phyloP scores from a whole-genome alignment of 2,888 invertebrate species.

The Polietes domitor region DNA sequence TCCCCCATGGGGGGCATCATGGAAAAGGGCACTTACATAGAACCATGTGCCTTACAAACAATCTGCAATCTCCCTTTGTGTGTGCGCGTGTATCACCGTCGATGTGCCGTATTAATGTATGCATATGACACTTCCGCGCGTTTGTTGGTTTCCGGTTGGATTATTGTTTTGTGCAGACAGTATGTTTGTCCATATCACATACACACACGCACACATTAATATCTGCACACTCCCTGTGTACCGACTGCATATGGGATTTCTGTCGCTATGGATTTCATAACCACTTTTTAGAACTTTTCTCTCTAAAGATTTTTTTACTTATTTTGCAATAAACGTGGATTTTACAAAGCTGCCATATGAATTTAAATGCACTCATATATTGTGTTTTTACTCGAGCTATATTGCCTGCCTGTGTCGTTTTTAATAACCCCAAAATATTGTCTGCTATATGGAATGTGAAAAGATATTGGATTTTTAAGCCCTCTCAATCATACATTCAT shows the following conservation, averaged over 20 bases:
- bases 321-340: constrained; percentile 25
- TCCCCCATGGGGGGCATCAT: not conserved
- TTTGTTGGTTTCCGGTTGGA: constrained; percentile 55
- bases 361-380: constrained; percentile 2
- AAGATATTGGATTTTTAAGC: constrained; percentile 29
- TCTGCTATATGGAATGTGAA: not conserved
- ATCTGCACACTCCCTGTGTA: not conserved
- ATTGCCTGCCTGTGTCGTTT: not conserved
- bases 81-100: not conserved
- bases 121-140: constrained; percentile 59
- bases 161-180: constrained; percentile 40
- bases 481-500: constrained; percentile 20
- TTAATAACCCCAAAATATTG: constrained; percentile 14
- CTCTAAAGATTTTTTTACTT: not conserved
- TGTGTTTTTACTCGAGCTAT: not conserved
- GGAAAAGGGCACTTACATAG: constrained; percentile 36
- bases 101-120: constrained; percentile 40
- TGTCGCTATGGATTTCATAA: constrained; percentile 21
- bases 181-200: not conserved
- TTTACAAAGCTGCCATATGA: constrained; percentile 22
- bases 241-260: not conserved
- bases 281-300: not conserved
- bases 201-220: not conserved
- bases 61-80: not conserved
- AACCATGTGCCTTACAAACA: constrained; percentile 25